These are phyloP conservation scores for Macroteleia sp. DNA, from an alignment of 2,888 invertebrate species.

Conservation along the genomic window DNA sequence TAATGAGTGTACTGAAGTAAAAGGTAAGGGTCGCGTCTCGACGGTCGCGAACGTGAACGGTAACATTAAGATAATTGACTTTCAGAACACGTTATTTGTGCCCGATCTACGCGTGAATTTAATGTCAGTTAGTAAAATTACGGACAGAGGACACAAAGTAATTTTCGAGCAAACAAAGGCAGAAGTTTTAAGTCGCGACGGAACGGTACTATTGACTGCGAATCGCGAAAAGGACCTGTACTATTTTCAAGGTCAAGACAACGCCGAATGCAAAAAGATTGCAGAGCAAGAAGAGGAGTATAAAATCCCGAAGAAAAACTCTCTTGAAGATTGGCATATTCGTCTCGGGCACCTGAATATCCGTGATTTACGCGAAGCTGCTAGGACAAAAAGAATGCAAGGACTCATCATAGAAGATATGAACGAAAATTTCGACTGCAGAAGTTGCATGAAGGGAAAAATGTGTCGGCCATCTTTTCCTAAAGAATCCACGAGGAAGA, in stretches of 20 bases:
- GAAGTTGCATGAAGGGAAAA: neutral
- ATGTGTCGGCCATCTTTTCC: neutral
- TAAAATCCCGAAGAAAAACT: neutral
- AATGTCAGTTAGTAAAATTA: constrained; percentile 21
- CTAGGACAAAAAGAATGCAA: neutral
- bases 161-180: constrained; percentile 35
- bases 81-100: constrained; percentile 5
- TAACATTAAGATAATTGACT: neutral
- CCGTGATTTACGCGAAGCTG: neutral
- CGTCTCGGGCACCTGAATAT: neutral
- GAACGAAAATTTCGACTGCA: neutral
- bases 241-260: neutral
- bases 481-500: neutral
- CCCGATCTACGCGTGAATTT: constrained; percentile 19
- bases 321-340: neutral
- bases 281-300: neutral
- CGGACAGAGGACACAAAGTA: constrained; percentile 35
- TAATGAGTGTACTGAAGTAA: constrained; percentile 16
- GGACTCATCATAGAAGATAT: neutral
- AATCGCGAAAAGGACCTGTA: neutral
- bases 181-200: constrained; percentile 17
- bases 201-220: neutral
- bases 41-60: neutral
- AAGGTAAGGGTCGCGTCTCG: constrained; percentile 31
- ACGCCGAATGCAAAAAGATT: no score